Base-by-base conservation (phyloP, 2,797 vertebrate species). In the Mormyrops attenuatus region DNA sequence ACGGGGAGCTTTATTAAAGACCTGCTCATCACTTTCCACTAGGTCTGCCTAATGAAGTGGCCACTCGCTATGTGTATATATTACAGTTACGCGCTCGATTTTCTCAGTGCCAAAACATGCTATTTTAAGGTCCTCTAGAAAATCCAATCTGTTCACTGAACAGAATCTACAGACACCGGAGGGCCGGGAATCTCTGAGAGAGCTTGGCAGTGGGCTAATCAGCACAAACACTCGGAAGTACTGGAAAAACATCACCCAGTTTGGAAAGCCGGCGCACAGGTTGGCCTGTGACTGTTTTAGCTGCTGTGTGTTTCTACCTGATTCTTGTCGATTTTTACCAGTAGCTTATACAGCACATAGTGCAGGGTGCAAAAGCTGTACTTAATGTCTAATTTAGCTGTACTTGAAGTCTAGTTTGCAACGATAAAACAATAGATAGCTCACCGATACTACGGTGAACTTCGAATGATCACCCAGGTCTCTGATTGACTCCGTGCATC, bases 101-200 rank as follows among this genome's bases (percentile, higher is more conserved):
- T 80, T 44, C 73, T 44, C 38, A 7, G 38, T 80, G 34, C 53
- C 52, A 55, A 57, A 57, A 87, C 22, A 20, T 80, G 38, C 73
- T 80, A 80, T 80, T 80, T 80, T 80, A 44, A 80, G 34, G 34
- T 44, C 73, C 38, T 20, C 73, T n/a, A 80, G 73, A 80, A 80
- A 80, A 80, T 80, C 73, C 73, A 80, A 44, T 80, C 41, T 80
- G 73, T 80, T 80, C 73, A 80, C 73, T 20, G 73, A 80, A n/a
- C 34, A 80, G 73, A 80, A 44, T 80, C 73, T 80, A 41, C 15
- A 3, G 73, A 9, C 38, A 80, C 34, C 73, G 7, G 11, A 44
- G 73, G 73, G 38, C 38, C 34, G 7, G 38, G 73, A 44, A 80
- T 80, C 66, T 80, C 73, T 44, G 34, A 20, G 38, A 80, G 73